Percentiles rank a stretch among this genome's conserved stretches.
These are phyloP conservation scores for Lithodes maja DNA, from an alignment of 2,888 invertebrate genomes.

Conservation along the genomic window DNA sequence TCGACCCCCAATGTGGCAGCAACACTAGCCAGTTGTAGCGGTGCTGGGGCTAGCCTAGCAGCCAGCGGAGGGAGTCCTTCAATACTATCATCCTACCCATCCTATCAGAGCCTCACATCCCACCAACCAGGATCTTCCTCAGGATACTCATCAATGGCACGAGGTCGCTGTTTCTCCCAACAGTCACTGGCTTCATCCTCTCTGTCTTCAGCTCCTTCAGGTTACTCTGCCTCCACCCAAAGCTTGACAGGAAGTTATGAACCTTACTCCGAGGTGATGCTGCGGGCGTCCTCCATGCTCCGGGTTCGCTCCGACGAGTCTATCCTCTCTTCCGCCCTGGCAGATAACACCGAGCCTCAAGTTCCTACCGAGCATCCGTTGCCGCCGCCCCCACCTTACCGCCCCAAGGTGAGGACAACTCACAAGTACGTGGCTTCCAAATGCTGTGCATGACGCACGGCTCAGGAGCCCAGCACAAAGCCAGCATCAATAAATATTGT, in stretches of 20 bases:
- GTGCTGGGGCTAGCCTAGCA: conserved; percentile 46
- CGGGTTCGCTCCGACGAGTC: conserved; percentile 70
- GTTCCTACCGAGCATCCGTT: conserved; percentile 55
- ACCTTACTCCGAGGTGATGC: conserved; percentile 70
- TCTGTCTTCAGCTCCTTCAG: conserved; percentile 71
- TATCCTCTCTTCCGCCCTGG: conserved; percentile 65
- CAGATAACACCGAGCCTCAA: conserved; percentile 56
- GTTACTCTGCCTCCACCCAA: conserved; percentile 73
- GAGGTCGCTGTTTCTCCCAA: conserved; percentile 71
- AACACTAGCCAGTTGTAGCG: conserved; percentile 58
- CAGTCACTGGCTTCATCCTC: conserved; percentile 73
- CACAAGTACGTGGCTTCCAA: conserved; percentile 70
- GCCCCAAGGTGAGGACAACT: conserved; percentile 70
- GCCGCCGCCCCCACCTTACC: conserved; percentile 70
- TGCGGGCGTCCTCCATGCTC: conserved; percentile 60
- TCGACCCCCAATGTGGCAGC: conserved; percentile 84
- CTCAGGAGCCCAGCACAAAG: conserved; percentile 14
- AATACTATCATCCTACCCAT: conserved; percentile 63
- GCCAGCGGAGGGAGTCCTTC: conserved; percentile 62
- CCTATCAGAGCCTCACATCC: conserved; percentile 66
- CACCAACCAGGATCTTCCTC: conserved; percentile 71
- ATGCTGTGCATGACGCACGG: conserved; percentile 61
- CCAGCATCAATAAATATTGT: not conserved
- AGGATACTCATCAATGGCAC: conserved; percentile 71
- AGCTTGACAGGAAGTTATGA: conserved; percentile 72